Evolutionary conservation across 1,140 invertebrate genomes (phyloP).

Genomic region (Cherax quadricarinatus): DNA sequence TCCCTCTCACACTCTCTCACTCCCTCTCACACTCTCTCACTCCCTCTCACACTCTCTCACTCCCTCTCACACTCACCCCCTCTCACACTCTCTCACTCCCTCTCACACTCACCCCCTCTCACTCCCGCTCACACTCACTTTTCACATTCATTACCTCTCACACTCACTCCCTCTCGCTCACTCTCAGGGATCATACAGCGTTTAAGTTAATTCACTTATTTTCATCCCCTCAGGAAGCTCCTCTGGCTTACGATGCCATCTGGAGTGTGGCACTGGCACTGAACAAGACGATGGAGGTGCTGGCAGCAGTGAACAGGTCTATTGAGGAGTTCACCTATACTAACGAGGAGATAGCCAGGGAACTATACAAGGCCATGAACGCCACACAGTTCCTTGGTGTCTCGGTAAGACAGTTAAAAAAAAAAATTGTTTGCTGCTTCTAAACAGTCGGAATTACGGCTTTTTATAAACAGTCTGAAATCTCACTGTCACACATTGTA

Average conservation of each 20-base stretch:
- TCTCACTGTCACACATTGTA: too few relatives aligned
- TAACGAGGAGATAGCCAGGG: slow-evolving; percentile 94
- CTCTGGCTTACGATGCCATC: slow-evolving; percentile 98
- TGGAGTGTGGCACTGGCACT: slow-evolving; percentile 98
- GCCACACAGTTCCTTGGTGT: slow-evolving; percentile 98
- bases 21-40: background rate
- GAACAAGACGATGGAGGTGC: slow-evolving; percentile 94
- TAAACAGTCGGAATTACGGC: too few relatives aligned
- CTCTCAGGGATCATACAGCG: too few relatives aligned
- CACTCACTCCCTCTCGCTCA: background rate
- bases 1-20: too few relatives aligned
- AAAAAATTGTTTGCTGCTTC: too few relatives aligned
- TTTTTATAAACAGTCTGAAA: too few relatives aligned
- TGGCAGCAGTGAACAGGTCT: slow-evolving; percentile 86
- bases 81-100: too few relatives aligned
- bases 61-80: background rate
- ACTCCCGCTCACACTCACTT: background rate
- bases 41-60: background rate
- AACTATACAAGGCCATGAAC: slow-evolving; percentile 98
- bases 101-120: background rate
- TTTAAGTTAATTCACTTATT: too few relatives aligned
- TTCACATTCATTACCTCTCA: background rate
- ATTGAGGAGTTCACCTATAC: slow-evolving; percentile 98
- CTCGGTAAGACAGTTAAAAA: slow-evolving; percentile 84
- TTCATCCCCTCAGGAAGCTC: slow-evolving; percentile 85